Evolutionary conservation across 1,140 invertebrate species (phyloP).

Genomic region (Sipha flava): DNA sequence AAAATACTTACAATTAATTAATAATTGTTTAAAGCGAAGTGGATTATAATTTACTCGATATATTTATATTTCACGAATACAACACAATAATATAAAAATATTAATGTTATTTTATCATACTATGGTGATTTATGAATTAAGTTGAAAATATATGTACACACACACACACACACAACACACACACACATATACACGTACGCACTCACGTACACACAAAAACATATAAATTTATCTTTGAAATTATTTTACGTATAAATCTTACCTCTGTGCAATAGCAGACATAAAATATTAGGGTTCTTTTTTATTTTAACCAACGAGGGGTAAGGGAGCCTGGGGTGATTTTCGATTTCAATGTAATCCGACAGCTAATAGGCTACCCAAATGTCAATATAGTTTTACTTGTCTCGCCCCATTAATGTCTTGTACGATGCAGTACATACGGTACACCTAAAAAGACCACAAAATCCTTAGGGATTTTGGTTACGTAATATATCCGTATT

Average conservation of each 20-base stretch:
- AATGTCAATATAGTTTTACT: conserved; percentile 39
- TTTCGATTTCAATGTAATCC: conserved; percentile 43
- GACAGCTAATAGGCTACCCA: conserved; percentile 39
- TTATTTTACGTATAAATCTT: conserved; percentile 10
- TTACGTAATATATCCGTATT: conserved; percentile 6
- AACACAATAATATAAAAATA: no score
- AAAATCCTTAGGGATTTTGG: conserved; percentile 26
- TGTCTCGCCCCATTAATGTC: conserved; percentile 31
- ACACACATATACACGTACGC: no score
- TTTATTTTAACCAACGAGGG: conserved; percentile 26
- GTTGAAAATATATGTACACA: neutral
- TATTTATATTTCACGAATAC: no score
- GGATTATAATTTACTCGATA: no score
- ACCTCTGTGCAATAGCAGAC: neutral
- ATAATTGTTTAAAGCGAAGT: no score
- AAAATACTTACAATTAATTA: no score
- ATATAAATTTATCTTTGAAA: conserved; percentile 10
- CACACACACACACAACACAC: neutral
- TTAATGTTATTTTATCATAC: neutral
- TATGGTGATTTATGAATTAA: neutral
- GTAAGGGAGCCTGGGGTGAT: conserved; percentile 34
- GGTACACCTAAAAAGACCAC: conserved; percentile 18
- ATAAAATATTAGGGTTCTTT: conserved; percentile 17
- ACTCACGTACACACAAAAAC: neutral
- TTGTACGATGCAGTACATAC: conserved; percentile 9